Evolutionary conservation across 1,140 invertebrate species (phyloP), one percentile per base, ranked within the genome.

Genomic region (Sycophaga agraensis): DNA sequence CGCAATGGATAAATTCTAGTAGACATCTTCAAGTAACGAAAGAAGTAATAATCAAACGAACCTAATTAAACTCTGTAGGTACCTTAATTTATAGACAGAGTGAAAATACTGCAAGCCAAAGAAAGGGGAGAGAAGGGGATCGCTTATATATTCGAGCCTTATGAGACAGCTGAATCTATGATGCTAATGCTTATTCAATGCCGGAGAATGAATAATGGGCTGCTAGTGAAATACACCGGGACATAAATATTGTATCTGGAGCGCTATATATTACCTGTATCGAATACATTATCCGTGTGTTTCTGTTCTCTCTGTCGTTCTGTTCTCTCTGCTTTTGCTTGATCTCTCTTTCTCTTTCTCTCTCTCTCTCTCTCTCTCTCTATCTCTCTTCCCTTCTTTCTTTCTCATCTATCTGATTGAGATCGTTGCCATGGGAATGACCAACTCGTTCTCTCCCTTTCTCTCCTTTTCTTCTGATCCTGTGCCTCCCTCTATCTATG

Each of bases 171-270:
- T 68, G 73, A 64, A 70, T 76, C 75, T 74, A 77, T 73, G 73
- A 74, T 74, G 72, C 72, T 74, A 76, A 76, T 76, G 73, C 74
- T 77, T 78, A 78, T 77, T 78, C 75, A 77, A 76, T 74, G 75
- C 71, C 66, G 67, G 64, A 59, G 75, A 79, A 77, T 79, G 77
- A 79, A 77, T 79, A 77, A 79, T 77, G 77, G 74, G 73, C 71
- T 75, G 73, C 71, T 77, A 74, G 77, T 72, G 73, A 79, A 79
- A 77, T 77, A 77, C 75, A 67, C 68, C 66, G 63, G 68, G 72
- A 74, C 76, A 78, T 78, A 78, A 78, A 78, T 78, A 78, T 78
- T 78, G 76, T 77, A 78, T 78, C 74, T 77, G 69, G 75, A 77
- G 68, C 75, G 71, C 74, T 77, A 77, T 79, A 77, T 77, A 79